These are phyloP conservation scores for Aphelenchoides bicaudatus DNA, from an alignment of 2,888 invertebrate species.

Conservation along the genomic window DNA sequence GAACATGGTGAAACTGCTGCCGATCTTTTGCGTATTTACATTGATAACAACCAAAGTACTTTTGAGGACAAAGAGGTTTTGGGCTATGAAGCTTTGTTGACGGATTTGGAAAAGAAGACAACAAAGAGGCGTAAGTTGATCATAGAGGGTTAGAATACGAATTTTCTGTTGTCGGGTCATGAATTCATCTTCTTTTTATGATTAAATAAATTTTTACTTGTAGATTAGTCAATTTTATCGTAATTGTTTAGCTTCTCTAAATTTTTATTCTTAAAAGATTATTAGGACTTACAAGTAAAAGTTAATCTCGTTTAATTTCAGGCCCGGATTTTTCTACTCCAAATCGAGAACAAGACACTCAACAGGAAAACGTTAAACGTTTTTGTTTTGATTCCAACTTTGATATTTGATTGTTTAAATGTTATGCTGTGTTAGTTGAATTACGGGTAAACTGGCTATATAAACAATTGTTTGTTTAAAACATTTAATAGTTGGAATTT, in stretches of 20 bases:
- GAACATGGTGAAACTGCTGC: not conserved
- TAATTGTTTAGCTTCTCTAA: slow-evolving; percentile 2
- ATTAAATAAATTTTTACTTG: not conserved
- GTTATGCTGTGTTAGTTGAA: no score
- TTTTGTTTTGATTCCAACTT: no score
- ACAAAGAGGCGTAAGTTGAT: not conserved
- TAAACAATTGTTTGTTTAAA: no score
- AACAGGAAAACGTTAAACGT: not conserved
- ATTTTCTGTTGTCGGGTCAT: not conserved
- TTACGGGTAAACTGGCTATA: no score
- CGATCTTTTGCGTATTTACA: not conserved
- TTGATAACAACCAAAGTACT: not conserved
- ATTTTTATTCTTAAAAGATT: slow-evolving; percentile 8
- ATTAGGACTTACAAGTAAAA: no score
- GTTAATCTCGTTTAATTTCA: not conserved
- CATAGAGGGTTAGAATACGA: not conserved
- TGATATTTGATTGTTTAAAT: not conserved
- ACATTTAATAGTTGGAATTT: no score
- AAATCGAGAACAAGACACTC: not conserved
- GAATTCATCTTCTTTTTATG: not conserved
- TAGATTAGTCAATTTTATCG: not conserved
- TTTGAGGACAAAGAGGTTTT: not conserved
- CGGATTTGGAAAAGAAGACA: not conserved
- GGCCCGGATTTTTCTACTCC: not conserved
- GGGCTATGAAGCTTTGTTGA: not conserved